Conservation (phyloP, 2,888 invertebrate species). For the Athalia circularis region DNA sequence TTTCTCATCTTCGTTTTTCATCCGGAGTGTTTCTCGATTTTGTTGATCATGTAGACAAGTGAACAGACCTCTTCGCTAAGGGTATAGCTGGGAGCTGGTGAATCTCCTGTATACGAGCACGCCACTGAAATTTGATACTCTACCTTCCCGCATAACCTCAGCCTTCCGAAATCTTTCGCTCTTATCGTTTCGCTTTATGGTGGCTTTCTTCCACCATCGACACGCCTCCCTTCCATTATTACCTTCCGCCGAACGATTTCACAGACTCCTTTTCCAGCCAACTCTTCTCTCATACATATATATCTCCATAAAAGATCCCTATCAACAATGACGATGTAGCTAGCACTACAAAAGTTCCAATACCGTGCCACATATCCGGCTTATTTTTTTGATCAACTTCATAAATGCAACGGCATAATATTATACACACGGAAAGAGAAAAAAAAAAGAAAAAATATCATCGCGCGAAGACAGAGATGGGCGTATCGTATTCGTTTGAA, state of each 20-base stretch:
- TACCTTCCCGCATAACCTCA: not conserved
- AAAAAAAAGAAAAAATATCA: conserved; percentile 14
- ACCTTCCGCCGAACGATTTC: conserved; percentile 37
- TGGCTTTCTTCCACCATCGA: conserved; percentile 8
- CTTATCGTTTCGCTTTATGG: conserved; percentile 43
- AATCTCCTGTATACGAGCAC: not conserved
- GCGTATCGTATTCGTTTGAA: too few species aligned
- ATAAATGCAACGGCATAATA: not conserved
- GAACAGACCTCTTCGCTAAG: not conserved
- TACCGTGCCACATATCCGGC: not conserved
- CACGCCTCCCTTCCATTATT: conserved; percentile 21
- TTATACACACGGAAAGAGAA: not conserved
- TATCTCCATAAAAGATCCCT: conserved; percentile 5
- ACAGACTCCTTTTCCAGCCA: not conserved
- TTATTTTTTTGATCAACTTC: conserved; percentile 21
- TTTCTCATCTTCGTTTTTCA: not conserved
- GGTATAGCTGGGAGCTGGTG: not conserved
- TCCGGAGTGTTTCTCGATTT: not conserved
- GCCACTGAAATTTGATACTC: conserved; percentile 27
- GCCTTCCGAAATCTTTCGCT: conserved; percentile 19
- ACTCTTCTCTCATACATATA: not conserved
- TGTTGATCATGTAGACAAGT: not conserved
- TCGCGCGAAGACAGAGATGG: not conserved
- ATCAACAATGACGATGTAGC: conserved; percentile 6
- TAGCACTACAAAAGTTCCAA: conserved; percentile 18